These are phyloP conservation scores for Mythimna vitellina DNA, from an alignment of 2,888 invertebrate species.

Conservation along the genomic window DNA sequence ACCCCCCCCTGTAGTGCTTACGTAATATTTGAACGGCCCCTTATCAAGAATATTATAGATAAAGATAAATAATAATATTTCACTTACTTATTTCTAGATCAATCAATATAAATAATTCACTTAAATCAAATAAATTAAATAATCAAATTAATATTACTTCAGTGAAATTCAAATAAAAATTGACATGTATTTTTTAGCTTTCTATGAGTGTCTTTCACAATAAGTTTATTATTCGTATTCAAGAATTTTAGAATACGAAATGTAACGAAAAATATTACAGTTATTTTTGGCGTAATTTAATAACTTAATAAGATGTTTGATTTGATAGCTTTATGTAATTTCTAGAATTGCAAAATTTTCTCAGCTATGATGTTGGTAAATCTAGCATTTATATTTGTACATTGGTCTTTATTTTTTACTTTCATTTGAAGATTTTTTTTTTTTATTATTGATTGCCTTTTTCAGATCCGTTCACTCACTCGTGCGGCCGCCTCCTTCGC, in stretches of 20 bases:
- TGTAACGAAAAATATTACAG: neutral
- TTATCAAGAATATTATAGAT: no score
- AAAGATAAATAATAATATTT: neutral
- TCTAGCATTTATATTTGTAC: no score
- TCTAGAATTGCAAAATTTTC: neutral
- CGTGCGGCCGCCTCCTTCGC: no score
- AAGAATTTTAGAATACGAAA: neutral
- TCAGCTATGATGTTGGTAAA: no score
- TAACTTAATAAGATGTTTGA: neutral
- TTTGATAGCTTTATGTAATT: constrained; percentile 2
- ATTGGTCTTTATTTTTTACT: no score
- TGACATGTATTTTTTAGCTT: neutral
- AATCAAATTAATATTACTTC: neutral
- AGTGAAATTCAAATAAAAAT: neutral
- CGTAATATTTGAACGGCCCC: no score
- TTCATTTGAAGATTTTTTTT: no score
- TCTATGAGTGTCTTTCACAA: neutral
- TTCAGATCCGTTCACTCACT: no score
- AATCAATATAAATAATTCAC: constrained; percentile 13
- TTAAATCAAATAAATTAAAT: constrained; percentile 34
- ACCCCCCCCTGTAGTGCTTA: no score
- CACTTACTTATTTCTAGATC: neutral
- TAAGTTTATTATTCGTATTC: no score
- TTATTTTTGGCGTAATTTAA: neutral
- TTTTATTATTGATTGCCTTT: no score